Conservation (phyloP, 2,797 vertebrate species). For the Psittacula echo region DNA sequence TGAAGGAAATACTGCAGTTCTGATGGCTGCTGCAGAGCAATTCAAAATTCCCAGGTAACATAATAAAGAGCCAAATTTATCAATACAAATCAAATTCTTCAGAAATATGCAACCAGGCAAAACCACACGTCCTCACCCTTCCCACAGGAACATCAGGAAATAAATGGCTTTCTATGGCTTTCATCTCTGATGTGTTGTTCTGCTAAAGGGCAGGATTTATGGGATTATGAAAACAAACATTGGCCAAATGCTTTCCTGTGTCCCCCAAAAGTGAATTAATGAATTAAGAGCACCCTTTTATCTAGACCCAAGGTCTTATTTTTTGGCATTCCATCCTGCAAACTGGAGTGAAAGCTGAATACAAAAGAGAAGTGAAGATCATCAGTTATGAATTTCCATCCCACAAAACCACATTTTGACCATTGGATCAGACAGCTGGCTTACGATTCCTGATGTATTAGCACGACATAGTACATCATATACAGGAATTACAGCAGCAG, state of each 20-base stretch:
- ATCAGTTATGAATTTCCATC: neutral
- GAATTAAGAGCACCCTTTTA: neutral
- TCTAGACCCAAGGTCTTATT: neutral
- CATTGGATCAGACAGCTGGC: neutral
- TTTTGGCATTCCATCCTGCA: neutral
- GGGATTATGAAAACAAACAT: neutral
- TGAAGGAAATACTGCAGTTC: neutral
- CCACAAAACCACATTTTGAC: neutral
- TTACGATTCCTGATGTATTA: neutral
- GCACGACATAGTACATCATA: neutral
- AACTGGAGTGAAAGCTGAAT: neutral
- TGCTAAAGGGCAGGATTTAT: neutral
- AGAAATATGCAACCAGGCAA: neutral
- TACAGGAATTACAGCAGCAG: neutral
- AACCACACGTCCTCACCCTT: neutral
- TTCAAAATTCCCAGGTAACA: neutral
- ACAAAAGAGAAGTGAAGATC: neutral
- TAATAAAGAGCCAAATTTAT: neutral
- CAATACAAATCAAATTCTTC: neutral
- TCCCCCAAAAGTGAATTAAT: neutral
- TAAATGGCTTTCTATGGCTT: neutral
- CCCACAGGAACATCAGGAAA: neutral
- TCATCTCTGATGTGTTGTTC: neutral
- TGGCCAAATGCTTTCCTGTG: neutral
- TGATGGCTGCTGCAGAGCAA: neutral